Base-by-base conservation (phyloP, 2,113 vertebrate species). In the Isichthys henryi region DNA sequence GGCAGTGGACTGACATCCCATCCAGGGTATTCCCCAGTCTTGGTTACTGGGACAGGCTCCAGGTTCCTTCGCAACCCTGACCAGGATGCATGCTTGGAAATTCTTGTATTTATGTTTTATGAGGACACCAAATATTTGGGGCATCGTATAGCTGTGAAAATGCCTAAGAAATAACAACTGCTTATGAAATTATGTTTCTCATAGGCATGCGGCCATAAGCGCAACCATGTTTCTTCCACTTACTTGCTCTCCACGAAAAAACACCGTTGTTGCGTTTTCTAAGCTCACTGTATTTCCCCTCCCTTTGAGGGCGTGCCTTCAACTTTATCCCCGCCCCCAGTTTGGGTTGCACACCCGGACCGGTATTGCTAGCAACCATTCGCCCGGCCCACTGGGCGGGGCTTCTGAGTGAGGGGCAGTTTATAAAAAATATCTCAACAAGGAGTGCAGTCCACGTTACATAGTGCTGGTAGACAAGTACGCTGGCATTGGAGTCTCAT, bases 381-480 rank as follows among this genome's bases (percentile, higher is more conserved):
- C 19, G 86, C 45, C 43, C 94, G 93, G 90, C 95, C 94, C 89
- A 90, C 0, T 88, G 70, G 96, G 96, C 95, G 96, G 93, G 94
- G 92, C 92, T 89, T 91, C 0, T 11, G 62, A 0, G 6, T 19
- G 52, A 15, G 0, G 74, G 39, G 85, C n/a, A 94, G 89, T 90
- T 94, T 95, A 95, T 95, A 96, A 91, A 95, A 91, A 0, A 82
- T 48, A 77, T 62, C 7, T 2, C 0, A 0, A 43, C 45, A 3
- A 5, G 23, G 39, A 49, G 7, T 17, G 21, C 43, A 31, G 23
- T 27, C 19, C 43, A 52, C 49, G 43, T 50, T 70, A 31, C 89
- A n/a, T 53, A 70, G 46, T 43, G 48, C 19, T 53, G 10, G 8
- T 48, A 52, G 23, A 27, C 19, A n/a, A 66, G 43, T 48, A 48